Evolutionary conservation across 1,140 invertebrate species (phyloP).

Genomic region (Drosophila paulistorum): DNA sequence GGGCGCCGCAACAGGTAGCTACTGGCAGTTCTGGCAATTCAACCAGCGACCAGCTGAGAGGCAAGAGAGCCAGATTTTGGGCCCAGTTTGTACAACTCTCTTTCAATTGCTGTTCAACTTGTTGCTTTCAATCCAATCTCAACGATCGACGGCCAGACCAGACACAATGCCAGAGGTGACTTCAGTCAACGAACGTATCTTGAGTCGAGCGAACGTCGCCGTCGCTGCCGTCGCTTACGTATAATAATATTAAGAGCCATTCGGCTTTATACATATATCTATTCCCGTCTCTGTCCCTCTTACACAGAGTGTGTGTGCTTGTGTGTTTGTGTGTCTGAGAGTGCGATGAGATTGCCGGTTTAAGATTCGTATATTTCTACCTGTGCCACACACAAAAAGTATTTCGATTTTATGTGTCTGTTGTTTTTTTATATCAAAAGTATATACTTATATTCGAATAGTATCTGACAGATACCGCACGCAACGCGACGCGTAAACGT

Average conservation of each 20-base stretch:
- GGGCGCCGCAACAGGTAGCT: conserved; percentile 68
- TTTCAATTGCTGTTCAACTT: conserved; percentile 56
- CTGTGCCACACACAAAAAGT: conserved; percentile 57
- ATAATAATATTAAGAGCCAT: conserved; percentile 23
- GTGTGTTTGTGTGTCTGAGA: conserved; percentile 24
- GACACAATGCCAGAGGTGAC: conserved; percentile 53
- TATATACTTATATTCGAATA: conserved; percentile 39
- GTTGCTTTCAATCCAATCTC: conserved; percentile 66
- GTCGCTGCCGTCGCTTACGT: conserved; percentile 24
- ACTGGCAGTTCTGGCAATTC: conserved; percentile 4
- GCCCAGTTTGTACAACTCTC: conserved; percentile 15
- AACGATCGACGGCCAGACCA: conserved; percentile 38
- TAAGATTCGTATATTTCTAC: conserved; percentile 72
- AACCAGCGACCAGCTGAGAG: conserved; percentile 5
- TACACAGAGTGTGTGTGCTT: conserved; percentile 19
- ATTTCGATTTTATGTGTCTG: conserved; percentile 41
- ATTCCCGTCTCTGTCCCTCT: conserved; percentile 13
- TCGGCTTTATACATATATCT: conserved; percentile 9
- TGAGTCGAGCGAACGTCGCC: conserved; percentile 65
- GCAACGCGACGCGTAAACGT: conserved; percentile 41
- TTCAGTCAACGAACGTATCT: conserved; percentile 74
- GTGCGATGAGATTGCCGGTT: conserved; percentile 68
- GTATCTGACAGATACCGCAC: conserved; percentile 70
- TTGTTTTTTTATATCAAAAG: conserved; percentile 55
- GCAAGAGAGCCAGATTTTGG: conserved; percentile 3